phyloP scores from a whole-genome alignment of 2,797 vertebrate species.

The Sebastes matsubarae region DNA sequence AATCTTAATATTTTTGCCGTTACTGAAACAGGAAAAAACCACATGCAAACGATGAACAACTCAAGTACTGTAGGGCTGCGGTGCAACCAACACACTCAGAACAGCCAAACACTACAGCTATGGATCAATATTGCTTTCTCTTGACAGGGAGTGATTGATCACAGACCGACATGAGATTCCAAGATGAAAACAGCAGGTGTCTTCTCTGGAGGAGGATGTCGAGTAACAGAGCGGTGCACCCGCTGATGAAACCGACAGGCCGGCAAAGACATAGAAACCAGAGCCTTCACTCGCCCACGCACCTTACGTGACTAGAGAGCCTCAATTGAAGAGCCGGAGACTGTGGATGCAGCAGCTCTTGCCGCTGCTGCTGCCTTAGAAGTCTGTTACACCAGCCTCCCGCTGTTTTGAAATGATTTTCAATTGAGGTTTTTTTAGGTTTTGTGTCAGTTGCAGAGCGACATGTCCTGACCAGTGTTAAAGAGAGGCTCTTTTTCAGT shows the following conservation, averaged over 20 bases:
- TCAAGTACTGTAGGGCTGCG: constrained; percentile 21
- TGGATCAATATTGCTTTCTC: constrained; percentile 73
- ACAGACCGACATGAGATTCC: constrained; percentile 68
- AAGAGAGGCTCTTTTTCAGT: constrained; percentile 28
- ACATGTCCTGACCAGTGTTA: constrained; percentile 36
- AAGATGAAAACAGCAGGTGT: constrained; percentile 79
- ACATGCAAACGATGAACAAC: constrained; percentile 35
- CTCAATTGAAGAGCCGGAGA: constrained; percentile 67
- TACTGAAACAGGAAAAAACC: constrained; percentile 34
- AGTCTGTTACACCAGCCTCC: constrained; percentile 51
- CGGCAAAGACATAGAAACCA: constrained; percentile 69
- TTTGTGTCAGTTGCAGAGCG: constrained; percentile 31
- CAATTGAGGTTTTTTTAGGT: constrained; percentile 24
- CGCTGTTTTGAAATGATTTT: constrained; percentile 59
- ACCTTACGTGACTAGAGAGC: constrained; percentile 72
- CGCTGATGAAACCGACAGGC: constrained; percentile 76
- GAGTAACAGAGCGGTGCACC: constrained; percentile 70
- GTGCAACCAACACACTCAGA: constrained; percentile 37
- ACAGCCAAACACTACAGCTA: constrained; percentile 44
- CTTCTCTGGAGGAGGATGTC: constrained; percentile 75
- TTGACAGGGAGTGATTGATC: constrained; percentile 78
- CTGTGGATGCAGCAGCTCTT: constrained; percentile 57
- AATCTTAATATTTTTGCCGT: constrained; percentile 15
- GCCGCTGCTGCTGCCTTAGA: constrained; percentile 51
- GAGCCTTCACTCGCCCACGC: constrained; percentile 74